A percentile compares a stretch with the other conserved stretches of the same genome.
Conservation (phyloP, 1,140 invertebrate species). For the Micrasema minimum region DNA sequence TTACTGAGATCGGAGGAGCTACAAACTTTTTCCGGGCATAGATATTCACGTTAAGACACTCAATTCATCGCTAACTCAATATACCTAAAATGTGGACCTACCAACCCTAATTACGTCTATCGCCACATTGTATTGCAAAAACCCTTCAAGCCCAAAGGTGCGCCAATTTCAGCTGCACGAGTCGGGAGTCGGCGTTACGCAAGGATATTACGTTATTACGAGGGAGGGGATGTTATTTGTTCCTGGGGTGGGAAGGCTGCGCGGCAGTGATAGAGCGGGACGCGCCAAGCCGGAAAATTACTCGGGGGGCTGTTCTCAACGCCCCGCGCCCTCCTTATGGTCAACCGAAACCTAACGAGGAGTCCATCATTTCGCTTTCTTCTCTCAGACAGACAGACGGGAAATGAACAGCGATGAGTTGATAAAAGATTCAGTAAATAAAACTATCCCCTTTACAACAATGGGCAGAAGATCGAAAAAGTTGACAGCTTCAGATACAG, state of each 20-base stretch:
- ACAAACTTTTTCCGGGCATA: no score
- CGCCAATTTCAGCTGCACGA: conserved; percentile 8
- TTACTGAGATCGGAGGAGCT: no score
- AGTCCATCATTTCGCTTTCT: background rate
- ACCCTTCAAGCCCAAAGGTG: background rate
- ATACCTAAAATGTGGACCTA: no score
- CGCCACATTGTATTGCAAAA: background rate
- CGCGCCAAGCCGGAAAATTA: conserved; percentile 37
- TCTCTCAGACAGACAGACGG: background rate
- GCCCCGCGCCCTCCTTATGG: conserved; percentile 7
- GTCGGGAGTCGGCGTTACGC: conserved; percentile 5
- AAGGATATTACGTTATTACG: conserved; percentile 11
- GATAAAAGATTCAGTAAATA: no score
- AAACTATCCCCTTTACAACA: no score
- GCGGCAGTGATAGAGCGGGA: conserved; percentile 28
- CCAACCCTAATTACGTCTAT: no score
- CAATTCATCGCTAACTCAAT: no score
- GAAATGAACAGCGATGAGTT: background rate
- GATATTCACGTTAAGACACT: no score
- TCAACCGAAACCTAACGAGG: conserved; percentile 17
- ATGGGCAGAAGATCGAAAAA: no score
- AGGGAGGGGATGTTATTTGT: background rate
- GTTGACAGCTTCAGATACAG: no score
- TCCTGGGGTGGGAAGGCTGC: conserved; percentile 20
- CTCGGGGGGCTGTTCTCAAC: background rate